Percentiles rank a stretch among this genome's conserved stretches.
phyloP scores from a whole-genome alignment of 2,797 vertebrate genomes.

The Hylomyscus alleni region DNA sequence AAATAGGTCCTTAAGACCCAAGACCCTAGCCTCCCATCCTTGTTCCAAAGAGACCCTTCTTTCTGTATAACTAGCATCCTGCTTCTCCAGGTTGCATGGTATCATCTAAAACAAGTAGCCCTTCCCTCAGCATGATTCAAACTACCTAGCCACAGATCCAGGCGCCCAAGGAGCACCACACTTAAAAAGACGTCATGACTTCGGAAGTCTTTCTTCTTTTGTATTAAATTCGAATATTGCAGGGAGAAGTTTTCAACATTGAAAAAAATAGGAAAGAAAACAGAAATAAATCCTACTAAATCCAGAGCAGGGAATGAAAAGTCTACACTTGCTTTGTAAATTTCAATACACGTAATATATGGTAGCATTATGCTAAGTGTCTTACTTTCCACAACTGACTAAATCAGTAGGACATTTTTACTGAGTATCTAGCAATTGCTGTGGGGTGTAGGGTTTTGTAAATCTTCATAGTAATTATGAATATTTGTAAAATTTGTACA shows the following conservation, averaged over 20 bases:
- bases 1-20: not conserved
- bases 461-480: conserved; percentile 70
- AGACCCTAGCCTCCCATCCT: not conserved
- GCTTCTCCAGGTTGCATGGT: not conserved
- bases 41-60: not conserved
- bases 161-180: not conserved
- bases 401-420: conserved; percentile 50
- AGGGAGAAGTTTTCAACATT: not conserved
- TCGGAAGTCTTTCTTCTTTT: not conserved
- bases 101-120: no score
- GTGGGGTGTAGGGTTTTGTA: conserved; percentile 49
- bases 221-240: conserved; percentile 49
- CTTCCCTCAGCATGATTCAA: accelerated
- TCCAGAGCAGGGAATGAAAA: not conserved
- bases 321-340: conserved; percentile 1
- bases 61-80: not conserved
- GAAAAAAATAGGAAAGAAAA: conserved; percentile 55
- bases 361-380: not conserved
- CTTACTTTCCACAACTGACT: conserved; percentile 50
- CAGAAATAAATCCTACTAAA: not conserved
- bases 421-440: conserved; percentile 31
- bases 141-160: not conserved
- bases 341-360: conserved; percentile 61
- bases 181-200: not conserved
- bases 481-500: conserved; percentile 81